Evolutionary conservation across 2,888 invertebrate genomes (phyloP).

Genomic region (Drosophila fungiperda): DNA sequence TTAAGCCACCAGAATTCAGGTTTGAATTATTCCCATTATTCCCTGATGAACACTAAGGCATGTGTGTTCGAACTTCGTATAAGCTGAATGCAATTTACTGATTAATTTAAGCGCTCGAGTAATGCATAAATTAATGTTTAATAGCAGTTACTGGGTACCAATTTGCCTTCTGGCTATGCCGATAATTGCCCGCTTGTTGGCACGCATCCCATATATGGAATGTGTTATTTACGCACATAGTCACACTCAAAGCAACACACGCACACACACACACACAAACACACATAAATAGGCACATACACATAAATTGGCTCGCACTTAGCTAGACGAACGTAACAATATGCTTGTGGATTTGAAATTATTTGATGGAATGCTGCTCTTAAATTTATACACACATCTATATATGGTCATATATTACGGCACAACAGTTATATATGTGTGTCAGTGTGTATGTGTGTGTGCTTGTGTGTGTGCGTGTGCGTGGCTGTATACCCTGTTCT

Average conservation of each 20-base stretch:
- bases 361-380: conserved; percentile 37
- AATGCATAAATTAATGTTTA: conserved; percentile 77
- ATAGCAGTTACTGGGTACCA: conserved; percentile 59
- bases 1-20: conserved; percentile 40
- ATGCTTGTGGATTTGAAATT: conserved; percentile 54
- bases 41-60: conserved; percentile 1
- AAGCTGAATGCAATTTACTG: conserved; percentile 64
- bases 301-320: conserved; percentile 33
- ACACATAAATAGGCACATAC: background rate
- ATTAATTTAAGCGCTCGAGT: conserved; percentile 70
- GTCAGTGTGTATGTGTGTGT: background rate
- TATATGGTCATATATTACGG: conserved; percentile 11
- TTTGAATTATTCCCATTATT: conserved; percentile 41
- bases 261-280: background rate
- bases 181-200: conserved; percentile 38
- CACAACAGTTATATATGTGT: background rate
- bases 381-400: conserved; percentile 29
- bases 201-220: conserved; percentile 38
- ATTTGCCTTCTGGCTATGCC: conserved; percentile 34
- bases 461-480: conserved; percentile 26
- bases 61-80: conserved; percentile 14
- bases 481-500: conserved; percentile 4
- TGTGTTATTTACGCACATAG: conserved; percentile 22
- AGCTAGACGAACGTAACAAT: conserved; percentile 53
- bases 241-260: conserved; percentile 4